Percentiles rank a stretch among this genome's conserved stretches.
Conservation (phyloP, 1,140 invertebrate genomes). For the Zaprionus kolodkinae region DNA sequence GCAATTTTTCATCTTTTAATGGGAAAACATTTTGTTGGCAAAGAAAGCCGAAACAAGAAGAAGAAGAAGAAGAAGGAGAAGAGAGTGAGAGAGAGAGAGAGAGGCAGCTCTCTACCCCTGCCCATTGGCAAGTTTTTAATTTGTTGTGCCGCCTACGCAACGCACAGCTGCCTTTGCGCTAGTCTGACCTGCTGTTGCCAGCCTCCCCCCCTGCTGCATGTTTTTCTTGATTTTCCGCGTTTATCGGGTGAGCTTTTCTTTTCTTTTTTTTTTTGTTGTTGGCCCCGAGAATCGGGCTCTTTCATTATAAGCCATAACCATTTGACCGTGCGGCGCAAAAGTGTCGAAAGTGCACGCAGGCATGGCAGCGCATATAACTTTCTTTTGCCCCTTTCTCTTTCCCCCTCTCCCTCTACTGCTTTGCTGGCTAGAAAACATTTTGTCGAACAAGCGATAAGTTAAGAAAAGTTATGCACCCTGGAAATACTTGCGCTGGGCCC, state of each 20-base stretch:
- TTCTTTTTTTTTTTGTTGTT: too few relatives aligned
- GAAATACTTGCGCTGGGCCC: slow-evolving; percentile 26
- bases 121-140: slow-evolving; percentile 70
- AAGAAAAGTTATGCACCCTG: slow-evolving; percentile 48
- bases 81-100: not conserved
- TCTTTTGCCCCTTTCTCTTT: too few relatives aligned
- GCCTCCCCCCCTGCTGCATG: slow-evolving; percentile 29
- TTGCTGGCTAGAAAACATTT: slow-evolving; percentile 26
- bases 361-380: slow-evolving; percentile 10
- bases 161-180: slow-evolving; percentile 9
- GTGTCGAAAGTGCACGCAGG: slow-evolving; percentile 73
- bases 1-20: slow-evolving; percentile 82
- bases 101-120: too few relatives aligned
- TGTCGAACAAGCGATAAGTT: slow-evolving; percentile 38
- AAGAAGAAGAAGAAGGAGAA: slow-evolving; percentile 17
- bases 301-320: slow-evolving; percentile 78
- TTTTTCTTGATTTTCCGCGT: slow-evolving; percentile 67
- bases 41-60: slow-evolving; percentile 5
- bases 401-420: too few relatives aligned
- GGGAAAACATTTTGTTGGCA: slow-evolving; percentile 75
- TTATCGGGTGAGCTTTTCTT: slow-evolving; percentile 58
- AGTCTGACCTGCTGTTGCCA: not conserved
- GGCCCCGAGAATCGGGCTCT: slow-evolving; percentile 54
- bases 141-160: slow-evolving; percentile 58
- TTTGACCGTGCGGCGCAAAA: slow-evolving; percentile 77